Evolutionary conservation across 2,797 vertebrate species (phyloP).

Genomic region (Eutrigla gurnardus): DNA sequence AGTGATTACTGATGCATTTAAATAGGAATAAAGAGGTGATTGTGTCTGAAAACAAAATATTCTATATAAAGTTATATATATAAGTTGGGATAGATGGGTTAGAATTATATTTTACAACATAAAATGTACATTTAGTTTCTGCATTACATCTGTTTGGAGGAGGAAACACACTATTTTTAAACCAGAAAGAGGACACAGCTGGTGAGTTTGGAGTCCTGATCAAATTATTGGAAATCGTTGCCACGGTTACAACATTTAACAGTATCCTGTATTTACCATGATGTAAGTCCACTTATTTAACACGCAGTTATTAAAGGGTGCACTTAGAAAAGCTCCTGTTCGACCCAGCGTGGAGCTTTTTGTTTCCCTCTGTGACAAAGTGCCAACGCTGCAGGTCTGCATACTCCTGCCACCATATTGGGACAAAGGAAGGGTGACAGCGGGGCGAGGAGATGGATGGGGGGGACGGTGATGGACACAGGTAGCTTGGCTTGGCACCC

Average conservation of each 20-base stretch:
- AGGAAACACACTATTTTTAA: constrained; percentile 33
- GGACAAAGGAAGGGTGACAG: constrained; percentile 70
- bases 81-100: not conserved
- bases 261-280: constrained; percentile 17
- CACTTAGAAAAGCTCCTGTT: constrained; percentile 50
- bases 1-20: too few relatives aligned
- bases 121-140: not conserved
- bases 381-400: constrained; percentile 72
- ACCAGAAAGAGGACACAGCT: constrained; percentile 13
- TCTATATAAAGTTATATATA: not conserved
- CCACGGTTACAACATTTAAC: constrained; percentile 29
- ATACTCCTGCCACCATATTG: constrained; percentile 56
- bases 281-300: constrained; percentile 12
- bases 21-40: too few relatives aligned
- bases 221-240: constrained; percentile 51
- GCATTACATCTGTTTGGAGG: not conserved
- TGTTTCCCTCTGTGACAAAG: constrained; percentile 65
- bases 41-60: too few relatives aligned
- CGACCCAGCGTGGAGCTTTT: constrained; percentile 62
- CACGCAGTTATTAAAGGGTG: constrained; percentile 17
- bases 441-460: constrained; percentile 55
- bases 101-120: not conserved
- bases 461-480: constrained; percentile 68
- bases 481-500: constrained; percentile 71
- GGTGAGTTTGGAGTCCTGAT: constrained; percentile 41